These are phyloP conservation scores for Pelecanus crispus DNA, from an alignment of 2,113 vertebrate genomes.

Conservation along the genomic window DNA sequence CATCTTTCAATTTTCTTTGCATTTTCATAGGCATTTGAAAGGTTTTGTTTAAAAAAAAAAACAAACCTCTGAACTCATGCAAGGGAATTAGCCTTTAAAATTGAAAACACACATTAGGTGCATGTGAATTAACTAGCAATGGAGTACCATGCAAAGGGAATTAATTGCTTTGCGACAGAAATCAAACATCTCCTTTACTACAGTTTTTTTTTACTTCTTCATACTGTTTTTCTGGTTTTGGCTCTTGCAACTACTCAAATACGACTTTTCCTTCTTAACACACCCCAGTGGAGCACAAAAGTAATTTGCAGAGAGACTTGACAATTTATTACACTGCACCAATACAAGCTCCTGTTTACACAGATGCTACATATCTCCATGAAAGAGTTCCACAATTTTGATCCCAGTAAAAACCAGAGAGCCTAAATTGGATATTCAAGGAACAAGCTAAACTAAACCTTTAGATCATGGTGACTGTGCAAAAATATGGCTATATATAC, in stretches of 20 bases:
- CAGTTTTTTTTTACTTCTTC: neutral
- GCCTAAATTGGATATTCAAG: neutral
- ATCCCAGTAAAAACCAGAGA: neutral
- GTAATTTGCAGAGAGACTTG: neutral
- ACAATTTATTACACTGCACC: neutral
- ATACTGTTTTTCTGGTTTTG: neutral
- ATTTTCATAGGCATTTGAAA: neutral
- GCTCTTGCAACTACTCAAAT: neutral
- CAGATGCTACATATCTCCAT: neutral
- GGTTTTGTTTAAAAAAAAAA: neutral
- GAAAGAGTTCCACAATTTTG: neutral
- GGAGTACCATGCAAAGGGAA: conserved; percentile 2
- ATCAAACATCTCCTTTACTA: neutral
- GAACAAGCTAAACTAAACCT: neutral
- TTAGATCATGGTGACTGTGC: neutral
- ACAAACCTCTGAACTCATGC: neutral
- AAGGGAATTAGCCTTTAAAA: conserved; percentile 8
- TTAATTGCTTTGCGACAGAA: neutral
- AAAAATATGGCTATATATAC: neutral
- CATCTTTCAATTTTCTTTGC: neutral
- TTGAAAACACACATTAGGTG: conserved; percentile 1
- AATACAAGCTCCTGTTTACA: neutral
- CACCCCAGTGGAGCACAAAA: neutral
- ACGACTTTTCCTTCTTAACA: neutral
- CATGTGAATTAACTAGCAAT: conserved; percentile 7